Conservation (phyloP, 1,140 invertebrate genomes). For the Cotesia typhae region DNA sequence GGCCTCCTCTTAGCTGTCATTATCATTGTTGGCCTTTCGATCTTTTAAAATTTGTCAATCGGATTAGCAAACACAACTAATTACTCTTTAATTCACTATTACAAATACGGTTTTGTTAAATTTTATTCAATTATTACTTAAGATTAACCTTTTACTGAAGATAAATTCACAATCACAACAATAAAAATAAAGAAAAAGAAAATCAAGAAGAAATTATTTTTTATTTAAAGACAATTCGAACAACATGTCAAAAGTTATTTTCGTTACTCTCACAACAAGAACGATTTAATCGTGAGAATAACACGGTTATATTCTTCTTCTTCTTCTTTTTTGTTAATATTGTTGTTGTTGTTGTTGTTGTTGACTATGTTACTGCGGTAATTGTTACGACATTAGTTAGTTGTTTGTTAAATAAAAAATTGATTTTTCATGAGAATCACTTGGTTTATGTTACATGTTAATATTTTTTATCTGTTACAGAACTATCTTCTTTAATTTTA, state of each 20-base stretch:
- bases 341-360: no score
- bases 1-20: neutral
- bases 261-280: constrained; percentile 14
- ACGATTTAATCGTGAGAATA: constrained; percentile 26
- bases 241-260: constrained; percentile 19
- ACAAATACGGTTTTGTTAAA: no score
- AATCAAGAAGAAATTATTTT: no score
- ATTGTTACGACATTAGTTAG: no score
- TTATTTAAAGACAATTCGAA: constrained; percentile 7
- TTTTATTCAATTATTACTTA: no score
- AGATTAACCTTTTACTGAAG: no score
- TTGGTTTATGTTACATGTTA: neutral
- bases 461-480: neutral
- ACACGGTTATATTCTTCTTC: constrained; percentile 6
- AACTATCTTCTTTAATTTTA: neutral
- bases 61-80: neutral
- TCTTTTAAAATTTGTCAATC: neutral
- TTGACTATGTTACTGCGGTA: no score
- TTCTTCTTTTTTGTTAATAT: neutral
- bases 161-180: no score
- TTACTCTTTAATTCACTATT: no score
- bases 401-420: constrained; percentile 26
- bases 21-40: no score
- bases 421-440: constrained; percentile 22
- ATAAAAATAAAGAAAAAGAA: neutral